Evolutionary conservation across 2,113 vertebrate species (phyloP).

Genomic region (Hemicordylus capensis): DNA sequence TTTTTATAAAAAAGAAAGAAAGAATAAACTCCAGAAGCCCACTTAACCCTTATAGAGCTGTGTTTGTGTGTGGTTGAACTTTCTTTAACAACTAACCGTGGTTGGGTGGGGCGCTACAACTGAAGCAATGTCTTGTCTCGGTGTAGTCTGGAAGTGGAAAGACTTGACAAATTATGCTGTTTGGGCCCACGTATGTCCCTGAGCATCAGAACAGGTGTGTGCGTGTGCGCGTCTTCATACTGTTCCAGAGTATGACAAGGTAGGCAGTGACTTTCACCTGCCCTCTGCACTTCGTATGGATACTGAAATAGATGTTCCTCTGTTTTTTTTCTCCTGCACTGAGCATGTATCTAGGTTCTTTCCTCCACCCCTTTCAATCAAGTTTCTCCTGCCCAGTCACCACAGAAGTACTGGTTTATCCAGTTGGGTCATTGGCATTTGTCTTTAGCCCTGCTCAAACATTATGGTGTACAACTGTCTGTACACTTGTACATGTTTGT

Average conservation of each 20-base stretch:
- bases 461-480: no score
- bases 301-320: not conserved
- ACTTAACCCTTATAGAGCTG: conserved; percentile 14
- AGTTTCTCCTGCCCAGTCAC: not conserved
- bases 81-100: not conserved
- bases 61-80: conserved; percentile 1
- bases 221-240: not conserved
- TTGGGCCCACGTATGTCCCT: not conserved
- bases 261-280: not conserved
- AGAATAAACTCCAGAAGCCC: conserved; percentile 26
- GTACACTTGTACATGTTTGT: no score
- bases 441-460: no score
- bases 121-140: not conserved
- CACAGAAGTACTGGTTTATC: not conserved
- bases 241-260: not conserved
- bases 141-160: not conserved
- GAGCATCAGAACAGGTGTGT: not conserved
- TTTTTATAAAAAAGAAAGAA: conserved; percentile 10
- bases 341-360: not conserved
- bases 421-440: no score
- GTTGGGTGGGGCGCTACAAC: not conserved
- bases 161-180: not conserved
- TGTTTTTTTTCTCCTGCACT: not conserved
- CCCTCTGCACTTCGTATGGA: not conserved
- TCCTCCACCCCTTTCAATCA: not conserved